Evolutionary conservation across 1,140 invertebrate species (phyloP).

Genomic region (Magallana ariakensis): DNA sequence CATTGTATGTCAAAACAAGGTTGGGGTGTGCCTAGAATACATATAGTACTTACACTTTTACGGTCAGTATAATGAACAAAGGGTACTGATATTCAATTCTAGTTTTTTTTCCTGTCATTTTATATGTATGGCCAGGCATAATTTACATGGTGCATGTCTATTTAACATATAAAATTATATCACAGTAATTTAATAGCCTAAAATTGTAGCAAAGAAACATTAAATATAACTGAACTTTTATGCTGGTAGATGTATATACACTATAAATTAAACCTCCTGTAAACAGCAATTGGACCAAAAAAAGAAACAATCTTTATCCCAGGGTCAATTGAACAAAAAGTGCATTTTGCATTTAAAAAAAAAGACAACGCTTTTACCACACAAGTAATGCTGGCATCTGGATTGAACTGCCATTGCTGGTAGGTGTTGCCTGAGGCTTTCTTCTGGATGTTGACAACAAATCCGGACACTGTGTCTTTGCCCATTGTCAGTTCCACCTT

Average conservation of each 20-base stretch:
- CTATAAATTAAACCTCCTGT: too few relatives aligned
- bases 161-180: too few relatives aligned
- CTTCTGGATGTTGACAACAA: slow-evolving; percentile 74
- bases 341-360: neutral
- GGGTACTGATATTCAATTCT: too few relatives aligned
- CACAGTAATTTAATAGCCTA: too few relatives aligned
- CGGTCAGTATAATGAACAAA: too few relatives aligned
- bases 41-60: too few relatives aligned
- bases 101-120: too few relatives aligned
- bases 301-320: neutral
- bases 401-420: slow-evolving; percentile 76
- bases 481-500: slow-evolving; percentile 61
- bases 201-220: too few relatives aligned
- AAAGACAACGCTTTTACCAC: slow-evolving; percentile 61
- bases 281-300: neutral
- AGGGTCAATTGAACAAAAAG: neutral
- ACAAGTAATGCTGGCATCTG: slow-evolving; percentile 72
- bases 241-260: too few relatives aligned
- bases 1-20: slow-evolving; percentile 73
- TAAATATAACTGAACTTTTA: too few relatives aligned
- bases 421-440: slow-evolving; percentile 66
- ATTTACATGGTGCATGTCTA: too few relatives aligned
- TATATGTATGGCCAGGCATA: too few relatives aligned
- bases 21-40: slow-evolving; percentile 69
- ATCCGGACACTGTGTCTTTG: slow-evolving; percentile 66